These are phyloP conservation scores for Drosophila suboccidentalis DNA, from an alignment of 2,888 invertebrate genomes.

Conservation along the genomic window DNA sequence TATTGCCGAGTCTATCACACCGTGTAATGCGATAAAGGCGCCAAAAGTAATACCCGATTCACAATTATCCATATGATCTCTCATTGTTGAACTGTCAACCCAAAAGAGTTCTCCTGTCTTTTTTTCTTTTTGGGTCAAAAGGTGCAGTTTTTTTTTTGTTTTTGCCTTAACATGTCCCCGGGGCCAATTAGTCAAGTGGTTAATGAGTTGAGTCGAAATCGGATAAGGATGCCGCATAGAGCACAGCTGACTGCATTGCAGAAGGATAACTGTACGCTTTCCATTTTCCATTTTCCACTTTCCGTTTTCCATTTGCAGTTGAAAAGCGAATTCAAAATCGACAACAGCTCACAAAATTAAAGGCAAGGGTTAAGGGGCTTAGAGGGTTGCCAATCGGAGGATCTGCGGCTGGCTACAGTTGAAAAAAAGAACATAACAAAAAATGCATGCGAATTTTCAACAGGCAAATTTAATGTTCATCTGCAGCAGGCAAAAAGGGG, in stretches of 20 bases:
- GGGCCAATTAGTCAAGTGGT: slow-evolving; percentile 80
- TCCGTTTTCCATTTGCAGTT: slow-evolving; percentile 46
- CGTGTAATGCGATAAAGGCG: slow-evolving; percentile 75
- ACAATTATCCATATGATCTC: slow-evolving; percentile 65
- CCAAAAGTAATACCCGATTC: slow-evolving; percentile 47
- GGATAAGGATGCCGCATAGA: slow-evolving; percentile 49
- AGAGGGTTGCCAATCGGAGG: slow-evolving; percentile 55
- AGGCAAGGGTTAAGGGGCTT: slow-evolving; percentile 70
- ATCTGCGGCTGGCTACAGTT: slow-evolving; percentile 55
- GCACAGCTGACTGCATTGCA: slow-evolving; percentile 29
- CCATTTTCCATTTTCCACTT: slow-evolving; percentile 54
- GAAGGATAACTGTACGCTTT: slow-evolving; percentile 32
- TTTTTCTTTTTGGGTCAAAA: slow-evolving; percentile 69
- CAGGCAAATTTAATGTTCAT: slow-evolving; percentile 53
- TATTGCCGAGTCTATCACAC: slow-evolving; percentile 16
- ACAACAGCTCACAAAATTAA: slow-evolving; percentile 12
- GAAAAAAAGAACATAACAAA: slow-evolving; percentile 28
- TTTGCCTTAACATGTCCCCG: slow-evolving; percentile 4
- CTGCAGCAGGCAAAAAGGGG: slow-evolving; percentile 17
- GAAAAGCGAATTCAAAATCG: slow-evolving; percentile 33
- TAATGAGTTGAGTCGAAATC: slow-evolving; percentile 77
- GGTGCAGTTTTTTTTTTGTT: slow-evolving; percentile 32
- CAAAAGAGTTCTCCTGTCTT: slow-evolving; percentile 3
- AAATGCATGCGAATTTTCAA: slow-evolving; percentile 46
- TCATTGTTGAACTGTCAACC: slow-evolving; percentile 53